Evolutionary conservation across 2,113 vertebrate species (phyloP), one percentile per base, ranked within the genome.

Genomic region (Lontra canadensis): DNA sequence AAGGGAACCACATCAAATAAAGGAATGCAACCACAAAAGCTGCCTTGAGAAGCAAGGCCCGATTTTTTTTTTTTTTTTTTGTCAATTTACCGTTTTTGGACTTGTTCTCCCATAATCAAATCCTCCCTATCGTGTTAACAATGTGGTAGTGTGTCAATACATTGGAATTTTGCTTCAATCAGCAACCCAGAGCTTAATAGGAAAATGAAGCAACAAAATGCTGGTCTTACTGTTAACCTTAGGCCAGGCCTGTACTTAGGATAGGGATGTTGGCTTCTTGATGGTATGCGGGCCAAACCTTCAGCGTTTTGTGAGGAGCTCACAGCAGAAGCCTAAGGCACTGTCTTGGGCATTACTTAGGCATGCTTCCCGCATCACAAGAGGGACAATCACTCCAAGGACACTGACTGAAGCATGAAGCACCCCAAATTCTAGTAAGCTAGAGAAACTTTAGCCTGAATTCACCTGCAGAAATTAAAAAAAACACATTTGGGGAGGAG

Each of bases 1-100:
- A 0, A 18, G 76, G 79, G 97, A 99, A 98, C 99, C 98, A 99
- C 99, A 99, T 99, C 99, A 99, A 99, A 99, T 98, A 96, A 98
- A 98, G 98, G 98, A 98, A 99, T 97, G 94, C 96, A 98, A 98
- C 98, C 98, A 98, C 98, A 99, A 98, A 98, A 97, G 94, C 96
- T 98, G 98, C 97, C 96, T 98, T 97, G 97, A 98, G 96, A 98
- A 97, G 96, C 95, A 96, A 92, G 94, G 98, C 98, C 98, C 79
- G 94, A 95, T 85, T 96, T 67, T 92, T 42, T 42, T 86, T 71
- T 96, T 52, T 55, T 55, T 55, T 55, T 55, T 55, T 55, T 55
- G 96, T 98, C 96, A 97, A 97, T 98, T 98, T 98, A 98, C 97
- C 95, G 96, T 98, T 98, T 98, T 98, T 98, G 98, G 97, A 98